Percentiles rank a stretch among this genome's conserved stretches.
These are phyloP conservation scores for Priocnemis perturbator DNA, from an alignment of 2,888 invertebrate genomes.

Conservation along the genomic window DNA sequence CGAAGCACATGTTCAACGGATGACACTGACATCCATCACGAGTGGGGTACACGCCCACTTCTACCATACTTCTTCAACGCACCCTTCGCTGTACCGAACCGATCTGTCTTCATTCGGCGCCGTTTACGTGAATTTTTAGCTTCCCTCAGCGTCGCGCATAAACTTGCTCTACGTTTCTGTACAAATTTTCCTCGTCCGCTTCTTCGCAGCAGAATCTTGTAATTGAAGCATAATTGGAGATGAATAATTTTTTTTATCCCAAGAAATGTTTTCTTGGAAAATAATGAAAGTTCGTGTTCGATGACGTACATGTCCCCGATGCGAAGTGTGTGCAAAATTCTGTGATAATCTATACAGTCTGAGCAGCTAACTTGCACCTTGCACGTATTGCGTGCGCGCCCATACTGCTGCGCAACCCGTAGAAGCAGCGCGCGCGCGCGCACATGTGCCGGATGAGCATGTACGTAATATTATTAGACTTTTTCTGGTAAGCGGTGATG, in stretches of 20 bases:
- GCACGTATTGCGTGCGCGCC: constrained; percentile 31
- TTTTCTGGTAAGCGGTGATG: constrained; percentile 73
- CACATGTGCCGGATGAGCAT: constrained; percentile 14
- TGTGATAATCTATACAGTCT: too few relatives aligned
- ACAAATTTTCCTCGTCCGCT: too few relatives aligned
- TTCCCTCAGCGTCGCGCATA: not conserved
- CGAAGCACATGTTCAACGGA: constrained; percentile 69
- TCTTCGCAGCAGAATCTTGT: too few relatives aligned
- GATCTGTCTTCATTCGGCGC: constrained; percentile 22
- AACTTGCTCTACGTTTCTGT: too few relatives aligned
- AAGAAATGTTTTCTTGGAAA: too few relatives aligned
- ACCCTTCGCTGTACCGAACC: constrained; percentile 8
- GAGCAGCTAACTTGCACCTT: not conserved
- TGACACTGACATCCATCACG: constrained; percentile 73
- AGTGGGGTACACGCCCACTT: constrained; percentile 52
- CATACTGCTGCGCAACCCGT: not conserved
- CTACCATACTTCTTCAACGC: constrained; percentile 3
- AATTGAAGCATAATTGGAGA: too few relatives aligned
- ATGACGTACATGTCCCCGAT: too few relatives aligned
- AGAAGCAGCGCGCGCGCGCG: too few relatives aligned
- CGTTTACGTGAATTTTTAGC: constrained; percentile 45
- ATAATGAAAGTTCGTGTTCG: too few relatives aligned
- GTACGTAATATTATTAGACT: constrained; percentile 70
- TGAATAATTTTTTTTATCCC: too few relatives aligned
- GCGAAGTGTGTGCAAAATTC: too few relatives aligned